phyloP scores from a whole-genome alignment of 30 jellyfish, hydroid and myxozoan species.

The Pelagia noctiluca region DNA sequence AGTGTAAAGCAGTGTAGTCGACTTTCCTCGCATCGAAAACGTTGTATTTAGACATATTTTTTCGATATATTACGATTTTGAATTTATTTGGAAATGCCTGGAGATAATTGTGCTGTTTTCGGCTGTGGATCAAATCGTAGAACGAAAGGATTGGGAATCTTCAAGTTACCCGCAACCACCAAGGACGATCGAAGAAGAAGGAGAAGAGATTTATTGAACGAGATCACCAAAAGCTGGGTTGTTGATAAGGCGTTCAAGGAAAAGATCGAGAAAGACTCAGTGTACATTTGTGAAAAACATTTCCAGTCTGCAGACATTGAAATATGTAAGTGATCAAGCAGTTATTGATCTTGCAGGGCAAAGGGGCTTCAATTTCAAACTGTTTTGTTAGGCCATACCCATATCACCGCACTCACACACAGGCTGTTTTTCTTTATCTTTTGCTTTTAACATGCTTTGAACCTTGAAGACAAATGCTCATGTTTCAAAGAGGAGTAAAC shows the following conservation, averaged over 20 bases:
- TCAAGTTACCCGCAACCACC: conserved; percentile 39
- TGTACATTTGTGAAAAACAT: conserved; percentile 44
- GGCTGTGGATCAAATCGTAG: conserved; percentile 67
- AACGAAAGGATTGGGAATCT: conserved; percentile 52
- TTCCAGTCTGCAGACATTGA: conserved; percentile 25
- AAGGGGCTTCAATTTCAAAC: too few relatives aligned
- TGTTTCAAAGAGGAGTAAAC: neutral
- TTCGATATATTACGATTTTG: conserved; percentile 1
- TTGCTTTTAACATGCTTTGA: too few relatives aligned
- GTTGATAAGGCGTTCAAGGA: conserved; percentile 34
- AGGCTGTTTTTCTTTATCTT: too few relatives aligned
- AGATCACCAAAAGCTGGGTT: too few relatives aligned
- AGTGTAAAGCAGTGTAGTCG: neutral
- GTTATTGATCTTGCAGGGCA: too few relatives aligned
- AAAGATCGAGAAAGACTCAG: conserved; percentile 48
- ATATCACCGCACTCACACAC: too few relatives aligned
- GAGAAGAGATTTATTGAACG: conserved; percentile 40
- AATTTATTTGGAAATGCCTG: conserved; percentile 27
- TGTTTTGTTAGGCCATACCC: too few relatives aligned
- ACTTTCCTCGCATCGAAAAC: neutral
- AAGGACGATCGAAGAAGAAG: conserved; percentile 38
- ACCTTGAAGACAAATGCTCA: neutral
- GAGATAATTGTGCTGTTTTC: conserved; percentile 52
- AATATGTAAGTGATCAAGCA: conserved; percentile 16
- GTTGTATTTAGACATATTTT: neutral